Evolutionary conservation across 1,140 invertebrate genomes (phyloP).

Genomic region (Sycobia sp.): DNA sequence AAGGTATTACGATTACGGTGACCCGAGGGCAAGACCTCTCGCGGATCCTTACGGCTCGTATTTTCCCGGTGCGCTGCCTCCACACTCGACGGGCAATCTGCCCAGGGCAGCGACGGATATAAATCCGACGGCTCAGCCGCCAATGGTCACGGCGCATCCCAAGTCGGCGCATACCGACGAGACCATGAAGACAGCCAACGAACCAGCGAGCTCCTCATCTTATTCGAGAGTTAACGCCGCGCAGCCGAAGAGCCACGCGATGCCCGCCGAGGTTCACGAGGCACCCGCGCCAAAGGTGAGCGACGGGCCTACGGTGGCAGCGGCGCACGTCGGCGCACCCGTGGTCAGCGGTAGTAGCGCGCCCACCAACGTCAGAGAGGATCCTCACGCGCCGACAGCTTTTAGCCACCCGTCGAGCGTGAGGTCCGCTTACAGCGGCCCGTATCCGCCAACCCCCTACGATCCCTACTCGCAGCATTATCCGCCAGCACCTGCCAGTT

Average conservation of each 20-base stretch:
- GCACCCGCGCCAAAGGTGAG: constrained; percentile 21
- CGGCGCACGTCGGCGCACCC: constrained; percentile 16
- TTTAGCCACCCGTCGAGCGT: constrained; percentile 59
- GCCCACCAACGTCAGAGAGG: constrained; percentile 41
- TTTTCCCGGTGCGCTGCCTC: constrained; percentile 41
- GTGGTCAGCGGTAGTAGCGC: not conserved
- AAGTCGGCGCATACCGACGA: constrained; percentile 43
- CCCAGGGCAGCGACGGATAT: constrained; percentile 22
- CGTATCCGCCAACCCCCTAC: constrained; percentile 62
- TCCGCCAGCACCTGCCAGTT: constrained; percentile 52
- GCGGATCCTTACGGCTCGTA: constrained; percentile 54
- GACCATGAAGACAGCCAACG: constrained; percentile 44
- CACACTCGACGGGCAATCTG: not conserved
- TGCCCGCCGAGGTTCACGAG: not conserved
- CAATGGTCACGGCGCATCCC: constrained; percentile 36
- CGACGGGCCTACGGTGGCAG: constrained; percentile 10
- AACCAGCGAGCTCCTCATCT: constrained; percentile 21
- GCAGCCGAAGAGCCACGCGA: not conserved
- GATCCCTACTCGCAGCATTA: constrained; percentile 63
- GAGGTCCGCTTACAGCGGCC: constrained; percentile 55
- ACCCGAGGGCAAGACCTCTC: constrained; percentile 52
- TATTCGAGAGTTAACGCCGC: constrained; percentile 5
- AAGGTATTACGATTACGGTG: constrained; percentile 57
- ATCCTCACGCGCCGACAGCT: constrained; percentile 50
- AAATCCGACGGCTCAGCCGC: constrained; percentile 41